Conservation (phyloP, 2,888 invertebrate genomes). For the Xanthorhoe designata region DNA sequence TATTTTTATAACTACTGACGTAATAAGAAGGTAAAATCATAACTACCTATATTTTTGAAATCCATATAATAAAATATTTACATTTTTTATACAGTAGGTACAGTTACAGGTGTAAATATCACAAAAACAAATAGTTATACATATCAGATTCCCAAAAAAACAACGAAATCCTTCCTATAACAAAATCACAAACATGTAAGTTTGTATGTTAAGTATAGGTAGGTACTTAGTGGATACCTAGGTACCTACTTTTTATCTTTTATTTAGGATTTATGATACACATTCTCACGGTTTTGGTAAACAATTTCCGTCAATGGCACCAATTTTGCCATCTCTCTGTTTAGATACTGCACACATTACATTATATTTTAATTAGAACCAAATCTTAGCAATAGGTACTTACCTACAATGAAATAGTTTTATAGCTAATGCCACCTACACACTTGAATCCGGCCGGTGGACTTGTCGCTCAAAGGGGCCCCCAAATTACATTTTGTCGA, state of each 20-base stretch:
- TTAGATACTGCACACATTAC: background rate
- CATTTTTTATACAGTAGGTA: constrained; percentile 39
- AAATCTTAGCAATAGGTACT: background rate
- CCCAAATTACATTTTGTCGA: too few species aligned
- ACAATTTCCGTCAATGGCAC: background rate
- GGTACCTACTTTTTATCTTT: background rate
- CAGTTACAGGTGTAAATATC: constrained; percentile 50
- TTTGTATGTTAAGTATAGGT: too few species aligned
- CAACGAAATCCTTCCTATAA: constrained; percentile 16
- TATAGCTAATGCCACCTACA: too few species aligned
- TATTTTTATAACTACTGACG: too few species aligned
- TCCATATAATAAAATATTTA: constrained; percentile 49
- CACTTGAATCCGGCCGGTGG: background rate
- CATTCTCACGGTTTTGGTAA: background rate
- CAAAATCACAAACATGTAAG: background rate
- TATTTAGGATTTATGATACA: background rate
- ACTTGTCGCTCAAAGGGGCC: too few species aligned
- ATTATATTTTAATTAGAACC: background rate
- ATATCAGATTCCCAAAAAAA: constrained; percentile 25
- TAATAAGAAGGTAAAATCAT: too few species aligned
- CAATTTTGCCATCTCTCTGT: background rate
- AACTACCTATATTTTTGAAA: constrained; percentile 9
- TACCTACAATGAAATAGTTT: background rate
- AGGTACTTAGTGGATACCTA: background rate
- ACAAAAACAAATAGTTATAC: constrained; percentile 40